Base-by-base conservation (phyloP, 2,888 invertebrate genomes). In the Eutolmus rufibarbis region DNA sequence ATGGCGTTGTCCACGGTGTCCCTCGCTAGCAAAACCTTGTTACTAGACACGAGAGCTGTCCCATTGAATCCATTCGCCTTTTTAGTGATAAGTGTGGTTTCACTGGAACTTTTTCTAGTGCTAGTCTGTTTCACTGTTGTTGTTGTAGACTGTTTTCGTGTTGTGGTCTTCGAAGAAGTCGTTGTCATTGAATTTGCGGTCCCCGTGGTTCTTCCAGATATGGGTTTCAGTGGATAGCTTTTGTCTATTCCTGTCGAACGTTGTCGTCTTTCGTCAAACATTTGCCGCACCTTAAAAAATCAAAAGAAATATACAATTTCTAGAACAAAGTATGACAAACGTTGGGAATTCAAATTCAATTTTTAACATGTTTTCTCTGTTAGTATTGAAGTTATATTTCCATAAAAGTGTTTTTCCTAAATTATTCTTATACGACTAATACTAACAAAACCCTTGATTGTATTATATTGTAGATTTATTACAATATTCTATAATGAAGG, bases 181-280 rank as follows among this genome's bases (percentile, higher is more conserved):
- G 88, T 56, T 76, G 87, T 51, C 86, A 87, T 78, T 87, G 81
- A 9, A 82, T 46, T 8, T 88, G 40, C 8, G 40, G 66, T 16
- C 66, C 87, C 84, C 84, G 88, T 9, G 14, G 81, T 74, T 84
- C 89, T 88, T 12, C 79, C 23, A 14, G 93, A 93, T 87, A 97
- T 94, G 0, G 97, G 97, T 90, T 96, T 96, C 1, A 97, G 93
- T 0, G 96, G 97, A 92, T 97, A 96, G 91, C 97, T 96, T 90
- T 96, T 95, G 92, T 97, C 97, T 89, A 96, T 95, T 51, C 96
- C 96, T 3, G 95, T 95, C 87, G 94, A 94, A 89, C 96, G 96
- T 28, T 93, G 93, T 57, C 96, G 94, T 37, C 96, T 94, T 91
- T 97, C 97, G 91, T 97, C 96, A 91, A 97, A 97, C 96, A 97